Conservation (phyloP, 2,797 vertebrate genomes). For the Gephyroberyx darwinii region DNA sequence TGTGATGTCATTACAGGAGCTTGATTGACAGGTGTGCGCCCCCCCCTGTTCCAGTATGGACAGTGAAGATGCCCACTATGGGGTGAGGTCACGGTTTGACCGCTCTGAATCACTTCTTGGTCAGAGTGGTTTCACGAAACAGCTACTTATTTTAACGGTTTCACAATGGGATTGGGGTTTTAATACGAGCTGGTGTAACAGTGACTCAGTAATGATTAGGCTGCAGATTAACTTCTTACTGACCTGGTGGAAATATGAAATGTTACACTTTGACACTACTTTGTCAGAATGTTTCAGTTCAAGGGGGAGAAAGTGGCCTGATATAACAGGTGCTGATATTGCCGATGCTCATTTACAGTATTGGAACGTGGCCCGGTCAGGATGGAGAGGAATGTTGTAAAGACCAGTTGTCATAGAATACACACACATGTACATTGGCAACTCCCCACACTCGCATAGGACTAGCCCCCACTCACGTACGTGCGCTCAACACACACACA, state of each 20-base stretch:
- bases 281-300: slow-evolving; percentile 15
- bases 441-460: slow-evolving; percentile 60
- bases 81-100: slow-evolving; percentile 64
- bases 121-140: slow-evolving; percentile 20
- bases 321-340: slow-evolving; percentile 38
- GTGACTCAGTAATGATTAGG: slow-evolving; percentile 39
- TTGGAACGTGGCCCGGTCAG: slow-evolving; percentile 30
- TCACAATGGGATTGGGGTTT: slow-evolving; percentile 37
- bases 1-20: slow-evolving; percentile 63
- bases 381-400: slow-evolving; percentile 62
- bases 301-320: slow-evolving; percentile 2
- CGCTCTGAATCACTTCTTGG: slow-evolving; percentile 23
- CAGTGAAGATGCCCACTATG: slow-evolving; percentile 63
- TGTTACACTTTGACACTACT: slow-evolving; percentile 28
- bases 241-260: slow-evolving; percentile 54
- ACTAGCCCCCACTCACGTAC: slow-evolving; percentile 65
- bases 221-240: slow-evolving; percentile 19
- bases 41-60: slow-evolving; percentile 58
- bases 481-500: slow-evolving; percentile 56
- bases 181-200: slow-evolving; percentile 39
- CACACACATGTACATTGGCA: slow-evolving; percentile 27
- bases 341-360: slow-evolving; percentile 16
- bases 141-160: slow-evolving; percentile 23
- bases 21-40: slow-evolving; percentile 60
- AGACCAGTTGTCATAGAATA: slow-evolving; percentile 67